A percentile compares a stretch with the other conserved stretches of the same genome.
These are phyloP conservation scores for Penaeus indicus DNA, from an alignment of 1,140 invertebrate genomes.

Conservation along the genomic window DNA sequence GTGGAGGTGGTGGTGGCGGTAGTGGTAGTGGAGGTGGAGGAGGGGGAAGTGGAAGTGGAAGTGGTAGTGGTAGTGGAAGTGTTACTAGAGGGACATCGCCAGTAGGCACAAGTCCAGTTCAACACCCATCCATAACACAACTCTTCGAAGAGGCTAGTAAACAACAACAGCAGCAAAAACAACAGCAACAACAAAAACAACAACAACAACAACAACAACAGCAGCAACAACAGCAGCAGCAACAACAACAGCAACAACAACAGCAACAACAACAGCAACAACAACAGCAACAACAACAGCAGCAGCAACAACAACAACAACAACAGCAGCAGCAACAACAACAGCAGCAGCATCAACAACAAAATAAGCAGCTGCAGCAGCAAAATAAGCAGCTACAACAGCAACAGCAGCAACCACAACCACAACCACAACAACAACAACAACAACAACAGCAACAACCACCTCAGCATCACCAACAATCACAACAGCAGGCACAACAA, in stretches of 20 bases:
- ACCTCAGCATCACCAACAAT: neutral
- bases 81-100: constrained; percentile 41
- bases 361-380: neutral
- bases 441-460: neutral
- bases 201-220: neutral
- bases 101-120: constrained; percentile 23
- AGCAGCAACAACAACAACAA: constrained; percentile 28
- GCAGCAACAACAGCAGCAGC: neutral
- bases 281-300: neutral
- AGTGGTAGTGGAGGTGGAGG: neutral
- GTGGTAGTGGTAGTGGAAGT: constrained; percentile 1
- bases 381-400: neutral
- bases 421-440: neutral
- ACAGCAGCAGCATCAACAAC: neutral
- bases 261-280: constrained; percentile 16
- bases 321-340: constrained; percentile 26
- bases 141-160: constrained; percentile 52
- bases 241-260: neutral
- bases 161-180: constrained; percentile 36
- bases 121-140: constrained; percentile 47
- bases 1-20: neutral
- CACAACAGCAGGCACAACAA: neutral
- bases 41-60: neutral
- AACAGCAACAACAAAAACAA: neutral
- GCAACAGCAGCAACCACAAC: neutral